Conservation (phyloP, 1,140 invertebrate species). For the Lerema accius region DNA sequence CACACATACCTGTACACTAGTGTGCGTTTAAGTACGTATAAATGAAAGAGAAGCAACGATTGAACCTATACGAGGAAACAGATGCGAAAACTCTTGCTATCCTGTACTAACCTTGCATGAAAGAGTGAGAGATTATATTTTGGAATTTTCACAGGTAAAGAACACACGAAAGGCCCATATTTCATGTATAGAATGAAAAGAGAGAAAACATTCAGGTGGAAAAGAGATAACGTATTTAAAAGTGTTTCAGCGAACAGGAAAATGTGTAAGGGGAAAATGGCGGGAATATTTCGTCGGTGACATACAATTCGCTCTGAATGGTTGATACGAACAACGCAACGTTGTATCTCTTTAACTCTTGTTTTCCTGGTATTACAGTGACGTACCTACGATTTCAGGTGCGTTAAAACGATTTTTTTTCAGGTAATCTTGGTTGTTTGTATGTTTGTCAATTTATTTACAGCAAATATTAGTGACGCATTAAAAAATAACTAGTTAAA, state of each 20-base stretch:
- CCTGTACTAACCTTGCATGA: background rate
- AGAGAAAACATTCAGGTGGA: background rate
- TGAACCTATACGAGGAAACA: background rate
- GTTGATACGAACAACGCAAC: conserved; percentile 44
- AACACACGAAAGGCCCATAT: background rate
- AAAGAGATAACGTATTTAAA: background rate
- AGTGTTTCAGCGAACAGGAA: too few relatives aligned
- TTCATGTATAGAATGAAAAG: background rate
- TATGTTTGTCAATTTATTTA: too few relatives aligned
- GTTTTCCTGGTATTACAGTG: conserved; percentile 56
- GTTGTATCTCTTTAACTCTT: conserved; percentile 49
- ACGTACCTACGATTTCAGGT: background rate
- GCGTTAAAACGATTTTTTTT: too few relatives aligned
- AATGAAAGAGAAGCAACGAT: background rate
- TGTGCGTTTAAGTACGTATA: background rate
- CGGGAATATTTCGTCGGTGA: background rate
- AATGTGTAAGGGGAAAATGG: conserved; percentile 3
- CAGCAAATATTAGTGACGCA: too few relatives aligned
- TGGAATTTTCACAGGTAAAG: background rate
- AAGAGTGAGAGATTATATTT: background rate
- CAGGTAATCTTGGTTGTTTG: too few relatives aligned
- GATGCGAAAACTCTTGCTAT: background rate
- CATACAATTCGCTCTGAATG: background rate
- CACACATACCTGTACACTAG: conserved; percentile 32
- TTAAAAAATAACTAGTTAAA: too few relatives aligned